Conservation (phyloP, 2,797 vertebrate genomes). For the Manis crassicaudata region DNA sequence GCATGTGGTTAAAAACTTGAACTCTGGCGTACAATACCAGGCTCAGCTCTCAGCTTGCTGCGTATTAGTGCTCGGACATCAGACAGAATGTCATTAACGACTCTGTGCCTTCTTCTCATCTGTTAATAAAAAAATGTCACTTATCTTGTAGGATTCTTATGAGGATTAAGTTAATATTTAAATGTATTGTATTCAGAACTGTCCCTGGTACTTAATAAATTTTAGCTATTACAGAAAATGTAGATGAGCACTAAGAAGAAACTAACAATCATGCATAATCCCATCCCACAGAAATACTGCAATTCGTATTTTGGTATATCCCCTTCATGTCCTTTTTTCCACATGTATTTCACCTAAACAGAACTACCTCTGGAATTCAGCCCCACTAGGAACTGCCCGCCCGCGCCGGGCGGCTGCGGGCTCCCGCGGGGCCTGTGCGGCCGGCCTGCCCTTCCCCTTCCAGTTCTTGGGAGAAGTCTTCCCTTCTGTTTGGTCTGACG, state of each 20-base stretch:
- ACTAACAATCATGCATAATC: background rate
- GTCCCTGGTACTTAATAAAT: background rate
- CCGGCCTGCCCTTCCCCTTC: background rate
- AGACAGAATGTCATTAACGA: background rate
- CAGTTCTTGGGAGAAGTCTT: constrained; percentile 28
- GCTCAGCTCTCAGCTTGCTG: background rate
- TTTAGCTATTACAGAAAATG: constrained; percentile 28
- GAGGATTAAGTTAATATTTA: background rate
- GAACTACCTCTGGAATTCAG: constrained; percentile 14
- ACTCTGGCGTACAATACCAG: background rate
- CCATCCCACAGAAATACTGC: background rate
- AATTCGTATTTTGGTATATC: constrained; percentile 40
- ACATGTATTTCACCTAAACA: background rate
- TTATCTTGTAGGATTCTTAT: background rate
- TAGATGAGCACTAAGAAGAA: constrained; percentile 17
- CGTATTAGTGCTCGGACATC: background rate
- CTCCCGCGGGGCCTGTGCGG: too few species aligned
- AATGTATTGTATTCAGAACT: constrained; percentile 29
- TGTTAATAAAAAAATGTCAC: background rate
- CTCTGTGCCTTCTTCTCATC: background rate
- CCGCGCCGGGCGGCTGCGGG: too few species aligned
- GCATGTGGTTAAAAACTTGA: background rate
- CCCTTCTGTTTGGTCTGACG: background rate
- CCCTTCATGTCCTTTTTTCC: background rate
- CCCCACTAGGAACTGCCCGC: background rate